Evolutionary conservation across 2,888 invertebrate genomes (phyloP).

Genomic region (Acanthosepion lycidas): DNA sequence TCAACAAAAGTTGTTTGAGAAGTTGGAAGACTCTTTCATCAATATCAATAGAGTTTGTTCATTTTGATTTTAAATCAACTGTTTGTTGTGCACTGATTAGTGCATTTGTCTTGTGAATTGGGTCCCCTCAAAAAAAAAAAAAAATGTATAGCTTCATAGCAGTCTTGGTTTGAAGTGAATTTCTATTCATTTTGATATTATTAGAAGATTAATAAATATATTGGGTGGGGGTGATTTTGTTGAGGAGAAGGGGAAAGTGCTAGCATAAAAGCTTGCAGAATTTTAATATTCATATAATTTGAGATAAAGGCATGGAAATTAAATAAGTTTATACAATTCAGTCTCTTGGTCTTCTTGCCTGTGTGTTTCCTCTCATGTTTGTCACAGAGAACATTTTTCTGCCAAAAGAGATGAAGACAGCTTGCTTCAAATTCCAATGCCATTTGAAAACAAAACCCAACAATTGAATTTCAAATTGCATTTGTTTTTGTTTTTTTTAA

Average conservation of each 20-base stretch:
- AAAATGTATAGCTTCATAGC: background rate
- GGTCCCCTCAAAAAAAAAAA: background rate
- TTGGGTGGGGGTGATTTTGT: background rate
- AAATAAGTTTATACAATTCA: background rate
- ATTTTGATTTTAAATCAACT: background rate
- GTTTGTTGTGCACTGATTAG: background rate
- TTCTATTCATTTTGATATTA: background rate
- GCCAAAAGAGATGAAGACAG: background rate
- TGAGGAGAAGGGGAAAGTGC: background rate
- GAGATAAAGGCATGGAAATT: background rate
- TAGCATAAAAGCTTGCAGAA: background rate
- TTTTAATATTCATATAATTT: conserved; percentile 5
- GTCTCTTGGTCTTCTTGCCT: background rate
- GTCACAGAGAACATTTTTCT: background rate
- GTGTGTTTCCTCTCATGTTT: background rate
- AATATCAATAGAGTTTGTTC: background rate
- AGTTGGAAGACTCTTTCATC: background rate
- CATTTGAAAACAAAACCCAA: background rate
- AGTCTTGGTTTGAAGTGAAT: background rate
- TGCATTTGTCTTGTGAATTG: background rate
- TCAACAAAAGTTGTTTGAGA: background rate
- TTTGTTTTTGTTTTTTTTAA: too few species aligned
- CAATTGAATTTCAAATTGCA: background rate
- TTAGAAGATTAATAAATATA: background rate
- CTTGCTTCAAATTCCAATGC: background rate